phyloP scores from a whole-genome alignment of 2,888 invertebrate species.

The Cheiracanthium punctorium region DNA sequence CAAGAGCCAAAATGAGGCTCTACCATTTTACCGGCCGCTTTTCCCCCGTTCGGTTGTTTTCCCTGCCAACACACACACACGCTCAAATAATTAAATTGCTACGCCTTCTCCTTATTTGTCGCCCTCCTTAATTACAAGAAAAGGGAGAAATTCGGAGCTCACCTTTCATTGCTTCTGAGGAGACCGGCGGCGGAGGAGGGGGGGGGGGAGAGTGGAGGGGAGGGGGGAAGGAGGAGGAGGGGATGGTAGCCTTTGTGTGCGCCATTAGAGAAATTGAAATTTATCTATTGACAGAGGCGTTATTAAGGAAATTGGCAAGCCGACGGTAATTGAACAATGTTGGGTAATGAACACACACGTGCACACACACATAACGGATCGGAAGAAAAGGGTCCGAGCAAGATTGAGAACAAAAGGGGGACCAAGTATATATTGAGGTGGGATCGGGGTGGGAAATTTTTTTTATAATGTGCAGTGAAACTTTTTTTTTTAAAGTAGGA shows the following conservation, averaged over 20 bases:
- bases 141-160: conserved; percentile 59
- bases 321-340: conserved; percentile 71
- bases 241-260: conserved; percentile 48
- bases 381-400: conserved; percentile 44
- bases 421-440: conserved; percentile 24
- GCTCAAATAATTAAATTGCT: conserved; percentile 70
- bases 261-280: conserved; percentile 71
- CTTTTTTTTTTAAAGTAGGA: no score
- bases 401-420: conserved; percentile 5
- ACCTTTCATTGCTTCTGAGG: conserved; percentile 56
- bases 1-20: conserved; percentile 24
- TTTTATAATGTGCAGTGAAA: no score
- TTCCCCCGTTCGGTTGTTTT: conserved; percentile 48
- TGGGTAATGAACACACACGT: conserved; percentile 60
- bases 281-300: conserved; percentile 71
- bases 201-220: neutral
- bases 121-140: conserved; percentile 70
- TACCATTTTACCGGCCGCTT: conserved; percentile 55
- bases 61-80: conserved; percentile 37
- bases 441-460: no score
- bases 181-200: neutral
- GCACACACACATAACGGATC: conserved; percentile 19
- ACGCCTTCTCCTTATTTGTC: conserved; percentile 68
- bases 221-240: neutral
- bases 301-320: conserved; percentile 71